Evolutionary conservation across 2,797 vertebrate species (phyloP).

Genomic region (Cheirogaleus major): DNA sequence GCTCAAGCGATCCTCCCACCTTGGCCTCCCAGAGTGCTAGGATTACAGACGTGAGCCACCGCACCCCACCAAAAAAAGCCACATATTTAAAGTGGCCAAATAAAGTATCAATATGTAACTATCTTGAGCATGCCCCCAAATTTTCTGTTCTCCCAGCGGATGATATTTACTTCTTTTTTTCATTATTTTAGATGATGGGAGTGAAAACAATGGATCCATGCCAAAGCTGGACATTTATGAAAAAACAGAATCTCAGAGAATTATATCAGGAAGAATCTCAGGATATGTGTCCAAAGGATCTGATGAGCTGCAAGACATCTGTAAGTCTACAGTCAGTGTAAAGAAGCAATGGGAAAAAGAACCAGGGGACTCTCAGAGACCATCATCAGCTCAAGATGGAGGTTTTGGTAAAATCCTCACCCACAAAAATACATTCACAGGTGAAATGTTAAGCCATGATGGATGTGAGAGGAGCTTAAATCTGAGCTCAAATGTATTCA

Average conservation of each 20-base stretch:
- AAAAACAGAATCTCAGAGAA: conserved; percentile 1
- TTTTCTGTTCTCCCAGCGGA: not conserved
- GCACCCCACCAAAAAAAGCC: too few species aligned
- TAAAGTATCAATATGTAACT: not conserved
- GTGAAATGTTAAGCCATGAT: not conserved
- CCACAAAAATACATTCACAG: conserved; percentile 38
- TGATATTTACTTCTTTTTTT: not conserved
- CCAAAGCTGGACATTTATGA: conserved; percentile 26
- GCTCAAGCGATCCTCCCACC: too few species aligned
- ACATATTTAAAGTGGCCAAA: not conserved
- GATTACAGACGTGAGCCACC: too few species aligned
- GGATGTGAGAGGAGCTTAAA: conserved; percentile 1
- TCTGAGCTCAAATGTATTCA: conserved; percentile 13
- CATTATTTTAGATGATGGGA: conserved; percentile 29
- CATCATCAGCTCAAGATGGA: not conserved
- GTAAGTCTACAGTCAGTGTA: not conserved
- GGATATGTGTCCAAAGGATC: not conserved
- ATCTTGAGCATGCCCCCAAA: not conserved
- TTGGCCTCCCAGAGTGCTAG: too few species aligned
- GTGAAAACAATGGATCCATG: not conserved
- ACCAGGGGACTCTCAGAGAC: not conserved
- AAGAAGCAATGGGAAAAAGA: conserved; percentile 2
- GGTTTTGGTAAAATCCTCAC: conserved; percentile 48
- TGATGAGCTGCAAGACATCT: not conserved
- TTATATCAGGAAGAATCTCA: not conserved